phyloP scores from a whole-genome alignment of 2,113 vertebrate genomes.

The Nycticryphes semicollaris region DNA sequence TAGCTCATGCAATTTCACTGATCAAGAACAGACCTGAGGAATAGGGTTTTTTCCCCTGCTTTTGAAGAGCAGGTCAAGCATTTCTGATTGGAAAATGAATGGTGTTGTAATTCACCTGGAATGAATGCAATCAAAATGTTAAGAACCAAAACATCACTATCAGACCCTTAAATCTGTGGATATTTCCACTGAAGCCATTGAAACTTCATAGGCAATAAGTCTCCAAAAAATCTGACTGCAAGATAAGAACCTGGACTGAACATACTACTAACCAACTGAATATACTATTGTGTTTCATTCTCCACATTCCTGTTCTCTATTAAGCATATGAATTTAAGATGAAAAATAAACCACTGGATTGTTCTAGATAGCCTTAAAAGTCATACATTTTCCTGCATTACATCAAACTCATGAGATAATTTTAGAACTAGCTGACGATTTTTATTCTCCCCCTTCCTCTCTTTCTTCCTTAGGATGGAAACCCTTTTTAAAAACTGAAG shows the following conservation, averaged over 20 bases:
- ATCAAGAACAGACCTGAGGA: neutral
- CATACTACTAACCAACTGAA: neutral
- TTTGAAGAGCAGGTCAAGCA: neutral
- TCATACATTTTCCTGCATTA: neutral
- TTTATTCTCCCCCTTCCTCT: neutral
- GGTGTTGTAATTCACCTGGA: neutral
- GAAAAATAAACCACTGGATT: neutral
- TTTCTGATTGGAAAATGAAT: neutral
- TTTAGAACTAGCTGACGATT: neutral
- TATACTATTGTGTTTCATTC: neutral
- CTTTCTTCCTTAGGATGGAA: neutral
- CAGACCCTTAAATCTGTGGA: neutral
- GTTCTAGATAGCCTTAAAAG: neutral
- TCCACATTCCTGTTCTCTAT: neutral
- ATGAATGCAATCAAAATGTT: neutral
- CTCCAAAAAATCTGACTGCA: neutral
- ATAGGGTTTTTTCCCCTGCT: neutral
- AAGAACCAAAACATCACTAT: neutral
- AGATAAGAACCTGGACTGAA: neutral
- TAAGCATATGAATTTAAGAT: neutral
- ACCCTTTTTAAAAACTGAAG: neutral
- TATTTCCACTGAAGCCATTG: neutral
- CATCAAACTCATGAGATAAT: neutral
- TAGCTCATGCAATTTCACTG: neutral
- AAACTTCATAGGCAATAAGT: neutral